Evolutionary conservation across 1,140 invertebrate species (phyloP), one percentile per base, ranked within the genome.

Genomic region (Habropoda laboriosa): DNA sequence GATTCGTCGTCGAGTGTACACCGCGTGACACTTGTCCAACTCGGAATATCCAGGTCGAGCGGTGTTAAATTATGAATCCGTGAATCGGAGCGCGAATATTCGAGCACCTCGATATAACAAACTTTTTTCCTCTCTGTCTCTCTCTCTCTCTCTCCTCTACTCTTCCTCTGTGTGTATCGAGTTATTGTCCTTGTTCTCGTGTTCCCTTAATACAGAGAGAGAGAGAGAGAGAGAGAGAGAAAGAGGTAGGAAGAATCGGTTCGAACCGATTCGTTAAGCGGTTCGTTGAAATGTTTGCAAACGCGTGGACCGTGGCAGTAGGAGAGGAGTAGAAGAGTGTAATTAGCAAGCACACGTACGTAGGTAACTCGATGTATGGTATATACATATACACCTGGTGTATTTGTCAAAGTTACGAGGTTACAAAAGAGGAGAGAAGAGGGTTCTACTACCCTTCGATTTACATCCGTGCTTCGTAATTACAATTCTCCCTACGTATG

Each of bases 1-100:
- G n/a, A n/a, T n/a, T n/a, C n/a, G n/a, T n/a, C n/a, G n/a, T 58
- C n/a, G 42, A 32, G 53, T n/a, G n/a, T 21, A 32, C 21, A 40
- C 4, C 0, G 8, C 40, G n/a, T 35, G 38, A 53, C 24, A 32
- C 61, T 75, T 18, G 73, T 45, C 49, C 35, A 27, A 68, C n/a
- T n/a, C 18, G 4, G 27, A 42, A 78, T n/a, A n/a, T 78, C 75
- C 24, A 18, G 55, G 16, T 61, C 55, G 55, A 35, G 24, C 27
- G 27, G 75, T 40, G 55, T 61, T 61, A 30, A 71, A 78, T 71
- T 78, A 71, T 71, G 55, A 60, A 49, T 78, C 6, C 45, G 35
- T 8, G 45, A 71, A 71, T 71, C 67, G 55, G 21, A 49, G 55
- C 42, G 16, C 58, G 35, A 71, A 68, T 35, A 8, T 60, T 77